These are phyloP conservation scores for Melieria picta DNA, from an alignment of 2,888 invertebrate genomes.

Conservation along the genomic window DNA sequence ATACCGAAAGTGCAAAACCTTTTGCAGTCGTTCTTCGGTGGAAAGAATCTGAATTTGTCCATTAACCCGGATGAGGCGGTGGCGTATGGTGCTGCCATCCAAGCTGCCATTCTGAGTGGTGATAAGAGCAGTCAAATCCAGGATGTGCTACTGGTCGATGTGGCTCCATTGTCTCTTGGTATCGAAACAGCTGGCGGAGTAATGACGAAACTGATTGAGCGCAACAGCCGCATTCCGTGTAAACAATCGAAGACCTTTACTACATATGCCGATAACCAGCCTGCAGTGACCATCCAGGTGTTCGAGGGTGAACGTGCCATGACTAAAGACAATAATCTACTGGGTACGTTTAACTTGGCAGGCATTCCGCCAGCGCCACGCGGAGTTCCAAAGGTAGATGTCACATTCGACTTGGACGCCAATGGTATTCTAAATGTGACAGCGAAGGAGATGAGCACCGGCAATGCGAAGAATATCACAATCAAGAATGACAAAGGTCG, in stretches of 20 bases:
- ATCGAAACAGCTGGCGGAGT: constrained; percentile 84
- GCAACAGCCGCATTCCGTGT: constrained; percentile 77
- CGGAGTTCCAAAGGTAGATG: constrained; percentile 86
- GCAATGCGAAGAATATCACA: constrained; percentile 77
- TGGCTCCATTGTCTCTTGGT: constrained; percentile 75
- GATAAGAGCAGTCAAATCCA: constrained; percentile 78
- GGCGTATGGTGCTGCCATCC: constrained; percentile 80
- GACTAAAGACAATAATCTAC: constrained; percentile 92
- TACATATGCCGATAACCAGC: constrained; percentile 84
- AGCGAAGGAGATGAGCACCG: constrained; percentile 75
- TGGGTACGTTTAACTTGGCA: constrained; percentile 94
- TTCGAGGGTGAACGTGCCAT: constrained; percentile 84
- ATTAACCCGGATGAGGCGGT: constrained; percentile 85
- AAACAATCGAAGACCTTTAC: constrained; percentile 80
- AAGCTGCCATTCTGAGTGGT: constrained; percentile 77
- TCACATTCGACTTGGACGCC: constrained; percentile 83
- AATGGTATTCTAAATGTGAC: constrained; percentile 93
- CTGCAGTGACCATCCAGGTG: constrained; percentile 78
- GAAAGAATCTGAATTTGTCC: constrained; percentile 76
- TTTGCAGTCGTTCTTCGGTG: constrained; percentile 79
- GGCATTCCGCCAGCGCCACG: constrained; percentile 93
- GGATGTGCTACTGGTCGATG: constrained; percentile 77
- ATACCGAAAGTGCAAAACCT: constrained; percentile 82
- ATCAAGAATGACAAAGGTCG: constrained; percentile 85
- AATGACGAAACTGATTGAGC: constrained; percentile 79